Evolutionary conservation across 2,113 vertebrate genomes (phyloP), one percentile per base, ranked within the genome.

Genomic region (Tricholaema leucomelas): DNA sequence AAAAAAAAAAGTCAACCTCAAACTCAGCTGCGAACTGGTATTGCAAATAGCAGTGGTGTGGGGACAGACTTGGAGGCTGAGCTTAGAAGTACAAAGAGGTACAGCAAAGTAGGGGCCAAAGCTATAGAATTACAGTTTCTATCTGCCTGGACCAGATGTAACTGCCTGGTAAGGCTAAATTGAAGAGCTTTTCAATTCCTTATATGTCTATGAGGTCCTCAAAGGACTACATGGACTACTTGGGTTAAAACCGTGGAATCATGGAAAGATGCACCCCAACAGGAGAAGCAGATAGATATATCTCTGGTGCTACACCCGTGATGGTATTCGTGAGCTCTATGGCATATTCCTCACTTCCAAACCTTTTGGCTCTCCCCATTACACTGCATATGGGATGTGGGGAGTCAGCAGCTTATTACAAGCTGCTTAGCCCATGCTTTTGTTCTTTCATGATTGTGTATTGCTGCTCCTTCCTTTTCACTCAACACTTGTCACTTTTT

Each of bases 131-230:
- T 74, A 33, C 30, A 73, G 4, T 73, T 56, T 66, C 5, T 64
- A 9, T 31, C 73, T 91, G 64, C 33, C 46, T 35, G 52, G 93
- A 89, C 67, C 75, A 60, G 65, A 73, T 83, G 52, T 56, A 92
- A 50, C 17, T 55, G 44, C 63, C 33, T 88, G 72, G 72, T 94
- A 96, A 97, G 84, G 38, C 27, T 69, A 91, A 92, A 95, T 36
- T 84, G 71, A 65, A 64, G 40, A 69, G 27, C 9, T 91, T 78
- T 75, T 67, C 58, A 58, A 31, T 40, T 87, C 6, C 19, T 33
- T 63, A 28, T 27, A 9, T 65, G 17, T 31, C 13, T 8, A 59
- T 7, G 8, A 3, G 63, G 24, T 20, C 30, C 31, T 92, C 18
- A 59, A 69, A 88, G 48, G n/a, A n/a, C 1, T 8, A 25, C 25